phyloP scores from a whole-genome alignment of 1,140 invertebrate species.

The Zaprionus nigranus region DNA sequence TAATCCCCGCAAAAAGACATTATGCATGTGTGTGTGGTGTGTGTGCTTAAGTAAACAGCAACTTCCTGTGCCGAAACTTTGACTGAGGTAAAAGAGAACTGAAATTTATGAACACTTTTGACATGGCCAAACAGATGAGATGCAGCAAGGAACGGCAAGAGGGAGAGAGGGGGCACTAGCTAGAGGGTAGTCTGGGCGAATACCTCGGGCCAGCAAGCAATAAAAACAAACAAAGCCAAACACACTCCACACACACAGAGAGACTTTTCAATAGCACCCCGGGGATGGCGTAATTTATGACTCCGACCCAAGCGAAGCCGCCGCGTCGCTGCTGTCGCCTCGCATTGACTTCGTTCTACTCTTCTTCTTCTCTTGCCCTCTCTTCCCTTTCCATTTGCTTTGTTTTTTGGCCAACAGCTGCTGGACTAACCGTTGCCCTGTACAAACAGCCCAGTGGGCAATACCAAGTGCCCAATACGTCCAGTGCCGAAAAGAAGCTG shows the following conservation, averaged over 20 bases:
- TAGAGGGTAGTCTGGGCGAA: constrained; percentile 23
- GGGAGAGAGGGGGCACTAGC: neutral
- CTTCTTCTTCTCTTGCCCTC: constrained; percentile 31
- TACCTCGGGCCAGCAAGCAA: constrained; percentile 63
- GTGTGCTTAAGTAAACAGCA: constrained; percentile 71
- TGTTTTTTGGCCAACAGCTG: constrained; percentile 27
- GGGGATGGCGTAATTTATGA: constrained; percentile 80
- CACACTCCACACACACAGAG: constrained; percentile 11
- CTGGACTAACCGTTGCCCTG: constrained; percentile 1
- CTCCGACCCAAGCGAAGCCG: constrained; percentile 68
- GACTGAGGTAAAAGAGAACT: constrained; percentile 20
- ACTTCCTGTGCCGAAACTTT: constrained; percentile 73
- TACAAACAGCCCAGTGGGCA: constrained; percentile 2
- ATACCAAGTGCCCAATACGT: neutral
- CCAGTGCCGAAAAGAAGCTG: constrained; percentile 20
- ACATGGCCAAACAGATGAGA: constrained; percentile 51
- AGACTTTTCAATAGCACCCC: constrained; percentile 76
- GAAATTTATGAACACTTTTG: constrained; percentile 80
- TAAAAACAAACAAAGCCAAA: constrained; percentile 53
- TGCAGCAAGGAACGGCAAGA: neutral
- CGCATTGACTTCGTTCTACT: constrained; percentile 67
- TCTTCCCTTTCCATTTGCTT: neutral
- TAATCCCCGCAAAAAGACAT: constrained; percentile 43
- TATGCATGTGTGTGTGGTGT: constrained; percentile 19
- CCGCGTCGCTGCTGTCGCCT: constrained; percentile 18